Base-by-base conservation (phyloP, 2,113 vertebrate genomes). In the Urocitellus parryii region DNA sequence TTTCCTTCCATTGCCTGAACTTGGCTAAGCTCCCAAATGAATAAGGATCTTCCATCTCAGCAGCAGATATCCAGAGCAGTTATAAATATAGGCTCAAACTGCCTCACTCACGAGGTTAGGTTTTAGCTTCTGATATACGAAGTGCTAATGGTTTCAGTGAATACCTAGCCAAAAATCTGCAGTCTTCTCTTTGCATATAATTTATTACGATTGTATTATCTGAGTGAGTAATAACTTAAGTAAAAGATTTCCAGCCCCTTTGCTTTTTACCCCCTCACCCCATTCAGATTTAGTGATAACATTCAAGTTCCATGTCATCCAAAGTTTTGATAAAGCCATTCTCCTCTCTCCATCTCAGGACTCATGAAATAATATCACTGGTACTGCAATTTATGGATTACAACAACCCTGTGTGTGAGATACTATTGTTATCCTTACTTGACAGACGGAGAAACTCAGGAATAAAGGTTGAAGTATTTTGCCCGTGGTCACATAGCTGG, bases 81-180 rank as follows among this genome's bases (percentile, higher is more conserved):
- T 95, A 81, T 89, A 96, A 96, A 73, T 32, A 96, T 12, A 89
- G 29, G 91, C 96, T 98, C 51, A 1, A 95, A 94, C 93, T 91
- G 78, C 88, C 78, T 88, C 39, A n/a, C 81, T 72, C 3, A 29
- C 18, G 82, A 74, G 74, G 9, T 85, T 45, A 89, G 76, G 73
- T 97, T 86, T 81, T 97, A 96, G 90, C 86, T 70, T 78, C 39
- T 88, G 67, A 48, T 14, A 79, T 56, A 53, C 27, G 29, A 96
- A 68, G 85, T 97, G 82, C 94, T 96, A 95, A 98, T 92, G 90
- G 81, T 2, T 74, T 80, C 85, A 22, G 48, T 3, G 73, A 90
- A 45, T 18, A 84, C 67, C 61, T 77, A 37, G 95, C 29, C 29
- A 95, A 63, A 65, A 68, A 5, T 58, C 88, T 22, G 17, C 14